Base-by-base conservation (phyloP, 1,140 invertebrate species). In the Cepaea nemoralis region DNA sequence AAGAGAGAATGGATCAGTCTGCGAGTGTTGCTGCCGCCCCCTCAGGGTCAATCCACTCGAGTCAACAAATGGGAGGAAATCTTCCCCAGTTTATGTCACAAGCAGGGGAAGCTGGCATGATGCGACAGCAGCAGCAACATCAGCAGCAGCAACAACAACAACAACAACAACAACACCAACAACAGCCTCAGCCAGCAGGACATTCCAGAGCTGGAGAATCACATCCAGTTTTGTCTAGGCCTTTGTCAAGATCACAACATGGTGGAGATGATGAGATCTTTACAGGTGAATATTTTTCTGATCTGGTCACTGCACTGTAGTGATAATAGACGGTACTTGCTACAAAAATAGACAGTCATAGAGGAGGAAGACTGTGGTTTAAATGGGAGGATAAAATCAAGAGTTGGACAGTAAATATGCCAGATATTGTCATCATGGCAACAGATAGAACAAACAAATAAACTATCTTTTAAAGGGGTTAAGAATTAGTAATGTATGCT, bases 101-200 rank as follows among this genome's bases (percentile, higher is more conserved):
- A 37, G 37, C 35, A 22, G 69, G 35, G n/a, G 69, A 71, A n/a
- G 2, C 35, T 1, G 31, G 3, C 69, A 45, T 24, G 1, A 45
- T 45, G 69, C 35, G 22, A 71, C n/a, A 31, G 16, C n/a, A 63
- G 27, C 50, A 73, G 27, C 80, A 82, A 35, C 80, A 82, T 24
- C 81, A 82, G 73, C 75, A 73, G 37, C 74, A 82, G 73, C 59
- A 66, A 24, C 42, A 33, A 19, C n/a, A n/a, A n/a, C n/a, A n/a
- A n/a, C n/a, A n/a, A n/a, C n/a, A n/a, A n/a, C n/a, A n/a, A n/a
- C n/a, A n/a, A n/a, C n/a, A n/a, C n/a, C n/a, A n/a, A n/a, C n/a
- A n/a, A n/a, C n/a, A n/a, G n/a, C 45, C 73, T 22, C 55, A 66
- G 27, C 80, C 39, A 33, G 74, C 45, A 35, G 39, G 35, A 27